Evolutionary conservation across 2,113 vertebrate genomes (phyloP).

Genomic region (Datnioides undecimradiatus): DNA sequence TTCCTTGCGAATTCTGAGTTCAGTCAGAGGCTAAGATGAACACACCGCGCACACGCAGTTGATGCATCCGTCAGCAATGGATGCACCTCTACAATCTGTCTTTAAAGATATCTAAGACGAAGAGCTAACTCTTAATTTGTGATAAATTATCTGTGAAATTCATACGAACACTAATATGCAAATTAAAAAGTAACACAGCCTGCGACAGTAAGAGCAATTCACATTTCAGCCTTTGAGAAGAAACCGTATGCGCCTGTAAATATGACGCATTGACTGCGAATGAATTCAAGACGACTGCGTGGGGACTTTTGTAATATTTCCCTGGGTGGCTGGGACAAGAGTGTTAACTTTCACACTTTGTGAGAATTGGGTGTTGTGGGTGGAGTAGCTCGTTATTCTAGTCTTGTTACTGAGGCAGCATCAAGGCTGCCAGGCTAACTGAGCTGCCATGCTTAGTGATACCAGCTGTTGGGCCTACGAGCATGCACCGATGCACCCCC

Average conservation of each 20-base stretch:
- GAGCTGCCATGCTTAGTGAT: conserved; percentile 48
- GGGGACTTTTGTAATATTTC: conserved; percentile 16
- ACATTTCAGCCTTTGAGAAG: background rate
- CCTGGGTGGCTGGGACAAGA: background rate
- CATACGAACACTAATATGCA: too few relatives aligned
- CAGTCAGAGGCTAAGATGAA: background rate
- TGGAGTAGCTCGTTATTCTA: conserved; percentile 62
- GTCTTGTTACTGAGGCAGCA: conserved; percentile 62
- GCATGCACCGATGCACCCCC: conserved; percentile 13
- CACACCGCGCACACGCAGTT: background rate
- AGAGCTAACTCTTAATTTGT: too few relatives aligned
- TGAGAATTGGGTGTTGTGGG: conserved; percentile 20
- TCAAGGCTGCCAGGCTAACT: conserved; percentile 51
- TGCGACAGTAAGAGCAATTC: background rate
- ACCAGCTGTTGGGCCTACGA: conserved; percentile 61
- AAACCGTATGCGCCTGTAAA: background rate
- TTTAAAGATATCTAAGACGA: too few relatives aligned
- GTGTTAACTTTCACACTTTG: conserved; percentile 51
- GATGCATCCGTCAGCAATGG: background rate
- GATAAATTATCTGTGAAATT: too few relatives aligned
- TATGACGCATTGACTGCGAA: background rate
- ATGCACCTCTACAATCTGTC: too few relatives aligned
- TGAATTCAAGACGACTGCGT: background rate
- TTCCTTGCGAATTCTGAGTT: background rate
- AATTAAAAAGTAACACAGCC: background rate